These are phyloP conservation scores for Eupithecia dodoneata DNA, from an alignment of 2,888 invertebrate genomes.

Conservation along the genomic window DNA sequence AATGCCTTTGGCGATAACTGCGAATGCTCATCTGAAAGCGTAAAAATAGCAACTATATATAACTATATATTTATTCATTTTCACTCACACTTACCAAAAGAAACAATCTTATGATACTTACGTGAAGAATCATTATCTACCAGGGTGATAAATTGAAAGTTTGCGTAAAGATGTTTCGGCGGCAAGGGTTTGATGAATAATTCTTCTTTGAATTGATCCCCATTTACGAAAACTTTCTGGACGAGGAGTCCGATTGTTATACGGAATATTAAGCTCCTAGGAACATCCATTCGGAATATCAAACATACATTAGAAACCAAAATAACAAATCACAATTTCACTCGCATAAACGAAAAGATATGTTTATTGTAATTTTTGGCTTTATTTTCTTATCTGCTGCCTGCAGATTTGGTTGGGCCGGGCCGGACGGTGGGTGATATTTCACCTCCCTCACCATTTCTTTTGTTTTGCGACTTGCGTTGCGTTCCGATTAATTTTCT, in stretches of 20 bases:
- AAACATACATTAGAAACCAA: neutral
- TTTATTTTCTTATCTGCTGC: neutral
- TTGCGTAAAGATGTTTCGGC: conserved; percentile 93
- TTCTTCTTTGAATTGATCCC: conserved; percentile 94
- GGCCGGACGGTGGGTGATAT: no score
- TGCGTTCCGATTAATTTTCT: no score
- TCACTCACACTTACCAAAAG: neutral
- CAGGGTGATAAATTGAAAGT: conserved; percentile 95
- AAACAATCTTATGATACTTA: conserved; percentile 70
- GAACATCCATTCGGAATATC: conserved; percentile 39
- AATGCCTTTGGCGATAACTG: conserved; percentile 94
- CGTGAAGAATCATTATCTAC: conserved; percentile 87
- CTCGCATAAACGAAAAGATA: neutral
- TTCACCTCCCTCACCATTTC: no score
- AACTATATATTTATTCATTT: no score
- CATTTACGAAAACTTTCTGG: conserved; percentile 46
- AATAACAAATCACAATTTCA: neutral
- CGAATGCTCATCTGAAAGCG: conserved; percentile 90
- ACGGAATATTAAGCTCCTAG: conserved; percentile 35
- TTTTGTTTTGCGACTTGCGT: no score
- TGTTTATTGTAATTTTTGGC: neutral
- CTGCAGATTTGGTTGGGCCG: no score
- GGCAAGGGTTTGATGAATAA: conserved; percentile 93
- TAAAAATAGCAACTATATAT: neutral
- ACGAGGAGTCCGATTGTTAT: conserved; percentile 41